phyloP scores from a whole-genome alignment of 2,797 vertebrate genomes.

The Crocodylus rhombifer region DNA sequence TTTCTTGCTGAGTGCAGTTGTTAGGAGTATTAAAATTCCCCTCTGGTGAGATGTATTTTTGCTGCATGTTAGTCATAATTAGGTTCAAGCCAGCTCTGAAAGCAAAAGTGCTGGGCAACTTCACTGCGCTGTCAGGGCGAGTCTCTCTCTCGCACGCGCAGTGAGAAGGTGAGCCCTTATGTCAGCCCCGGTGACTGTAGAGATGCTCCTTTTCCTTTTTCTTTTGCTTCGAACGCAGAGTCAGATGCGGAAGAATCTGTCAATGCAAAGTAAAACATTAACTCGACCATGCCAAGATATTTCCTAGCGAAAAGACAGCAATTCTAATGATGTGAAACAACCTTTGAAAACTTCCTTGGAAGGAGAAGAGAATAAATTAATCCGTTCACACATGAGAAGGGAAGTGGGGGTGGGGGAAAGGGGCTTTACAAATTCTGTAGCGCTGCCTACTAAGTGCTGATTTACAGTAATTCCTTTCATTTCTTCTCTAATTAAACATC shows the following conservation, averaged over 20 bases:
- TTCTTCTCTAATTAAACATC: slow-evolving; percentile 82
- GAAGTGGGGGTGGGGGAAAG: background rate
- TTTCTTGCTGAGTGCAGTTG: fast-evolving
- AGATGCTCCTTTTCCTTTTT: background rate
- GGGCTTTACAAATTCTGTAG: slow-evolving; percentile 39
- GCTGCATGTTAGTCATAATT: fast-evolving
- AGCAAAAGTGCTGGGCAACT: background rate
- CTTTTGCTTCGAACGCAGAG: fast-evolving
- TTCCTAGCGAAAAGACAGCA: background rate
- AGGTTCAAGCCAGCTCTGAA: background rate
- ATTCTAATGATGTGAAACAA: slow-evolving; percentile 24
- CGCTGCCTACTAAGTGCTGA: slow-evolving; percentile 66
- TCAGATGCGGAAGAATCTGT: fast-evolving
- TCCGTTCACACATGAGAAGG: slow-evolving; percentile 11
- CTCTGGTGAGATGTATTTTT: background rate
- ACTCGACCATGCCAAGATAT: fast-evolving
- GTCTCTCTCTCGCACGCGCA: fast-evolving
- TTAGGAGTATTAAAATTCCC: fast-evolving
- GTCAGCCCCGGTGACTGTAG: too few relatives aligned
- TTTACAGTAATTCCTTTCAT: slow-evolving; percentile 79
- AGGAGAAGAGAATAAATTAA: slow-evolving; percentile 63
- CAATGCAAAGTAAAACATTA: background rate
- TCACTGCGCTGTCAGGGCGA: fast-evolving
- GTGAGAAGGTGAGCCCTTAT: fast-evolving
- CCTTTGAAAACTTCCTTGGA: slow-evolving; percentile 11